Evolutionary conservation across 2,797 vertebrate species (phyloP), one percentile per base, ranked within the genome.

Genomic region (Hafferia zeledoni): DNA sequence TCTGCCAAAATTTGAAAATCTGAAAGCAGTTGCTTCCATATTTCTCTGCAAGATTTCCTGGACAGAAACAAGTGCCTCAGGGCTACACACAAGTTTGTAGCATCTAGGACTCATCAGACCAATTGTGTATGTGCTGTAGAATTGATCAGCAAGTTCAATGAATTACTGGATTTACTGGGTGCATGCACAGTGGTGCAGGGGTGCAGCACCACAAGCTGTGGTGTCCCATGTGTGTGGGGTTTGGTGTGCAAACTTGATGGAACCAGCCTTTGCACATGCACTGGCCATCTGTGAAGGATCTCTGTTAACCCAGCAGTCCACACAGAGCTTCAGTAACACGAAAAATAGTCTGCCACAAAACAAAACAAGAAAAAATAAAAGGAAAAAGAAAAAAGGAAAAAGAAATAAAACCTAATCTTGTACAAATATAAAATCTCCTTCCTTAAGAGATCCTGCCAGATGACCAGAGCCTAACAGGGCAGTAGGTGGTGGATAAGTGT

Each of bases 391-490:
- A 27, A 19, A n/a, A 33, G 1, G 33, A 28, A 41, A 56, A 64
- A 52, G 7, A 79, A 79, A 77, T 25, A 80, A 59, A 59, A 15
- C 19, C 18, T 52, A 28, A 17, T 25, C 25, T 70, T 77, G 60
- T 30, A 67, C 43, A 89, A 84, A 79, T 82, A 87, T 27, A 79
- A 65, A 83, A 94, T 59, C 18, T 63, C 70, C 39, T 84, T 91
- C 52, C 52, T 41, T 60, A 13, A 6, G 71, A 80, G 52, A 84
- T 67, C 9, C 55, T 94, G 56, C 28, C 68, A 49, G 37, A 33
- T 70, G 87, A 80, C 81, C 84, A 87, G 52, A 67, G 84, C 59
- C 64, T 30, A 83, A 37, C 30, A 85, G 94, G 93, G 37, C 71
- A 74, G 64, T 60, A 74, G 78, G 60, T 49, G 53, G n/a, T 83